These are phyloP conservation scores for Trichogramma dendrolimi DNA, from an alignment of 2,888 invertebrate genomes.

Conservation along the genomic window DNA sequence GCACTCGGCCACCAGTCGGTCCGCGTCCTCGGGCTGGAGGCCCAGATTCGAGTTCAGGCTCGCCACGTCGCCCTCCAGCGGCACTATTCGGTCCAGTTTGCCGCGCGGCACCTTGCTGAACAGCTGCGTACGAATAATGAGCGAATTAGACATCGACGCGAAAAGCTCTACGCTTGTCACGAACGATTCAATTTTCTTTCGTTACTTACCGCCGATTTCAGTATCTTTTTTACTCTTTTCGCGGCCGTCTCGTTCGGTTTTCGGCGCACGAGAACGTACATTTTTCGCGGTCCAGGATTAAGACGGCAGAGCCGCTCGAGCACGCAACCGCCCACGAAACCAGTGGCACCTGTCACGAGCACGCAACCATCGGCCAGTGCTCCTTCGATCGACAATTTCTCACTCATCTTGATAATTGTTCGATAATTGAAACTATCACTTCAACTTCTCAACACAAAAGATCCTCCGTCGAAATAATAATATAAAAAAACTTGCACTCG, in stretches of 20 bases:
- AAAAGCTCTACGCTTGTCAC: not conserved
- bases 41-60: slow-evolving; percentile 43
- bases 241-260: slow-evolving; percentile 30
- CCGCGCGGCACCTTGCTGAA: slow-evolving; percentile 37
- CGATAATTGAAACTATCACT: too few relatives aligned
- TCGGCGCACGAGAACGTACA: slow-evolving; percentile 34
- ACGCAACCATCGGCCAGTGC: slow-evolving; percentile 25
- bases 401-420: not conserved
- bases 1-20: slow-evolving; percentile 40
- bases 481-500: too few relatives aligned
- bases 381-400: slow-evolving; percentile 18
- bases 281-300: slow-evolving; percentile 32
- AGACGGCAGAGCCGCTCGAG: slow-evolving; percentile 33
- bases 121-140: slow-evolving; percentile 18
- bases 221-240: slow-evolving; percentile 29
- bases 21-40: slow-evolving; percentile 47
- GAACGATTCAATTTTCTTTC: not conserved
- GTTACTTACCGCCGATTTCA: slow-evolving; percentile 34
- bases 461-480: too few relatives aligned
- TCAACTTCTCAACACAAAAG: too few relatives aligned
- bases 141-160: not conserved
- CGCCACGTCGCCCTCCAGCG: slow-evolving; percentile 52
- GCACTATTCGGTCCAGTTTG: slow-evolving; percentile 50
- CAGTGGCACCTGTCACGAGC: slow-evolving; percentile 36
- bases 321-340: slow-evolving; percentile 36